These are phyloP conservation scores for Otolemur garnettii DNA, from an alignment of 2,113 vertebrate species.

Conservation along the genomic window DNA sequence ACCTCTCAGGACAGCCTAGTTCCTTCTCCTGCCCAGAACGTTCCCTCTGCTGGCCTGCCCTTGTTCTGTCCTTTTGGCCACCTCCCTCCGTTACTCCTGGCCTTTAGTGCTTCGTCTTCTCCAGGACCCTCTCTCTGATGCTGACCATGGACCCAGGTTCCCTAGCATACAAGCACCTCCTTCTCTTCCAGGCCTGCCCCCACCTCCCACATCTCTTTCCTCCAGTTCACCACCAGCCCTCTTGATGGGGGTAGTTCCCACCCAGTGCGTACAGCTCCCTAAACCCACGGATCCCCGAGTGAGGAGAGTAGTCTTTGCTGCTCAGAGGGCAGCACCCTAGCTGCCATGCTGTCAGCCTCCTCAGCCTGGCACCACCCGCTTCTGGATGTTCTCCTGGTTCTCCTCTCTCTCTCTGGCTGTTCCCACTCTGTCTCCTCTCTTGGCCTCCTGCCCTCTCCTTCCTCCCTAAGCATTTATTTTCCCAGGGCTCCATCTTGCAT, in stretches of 20 bases:
- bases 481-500: not conserved
- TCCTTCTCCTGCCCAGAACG: not conserved
- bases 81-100: not conserved
- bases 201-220: not conserved
- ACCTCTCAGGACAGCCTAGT: not conserved
- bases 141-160: not conserved
- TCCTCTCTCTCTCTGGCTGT: not conserved
- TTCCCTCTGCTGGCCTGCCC: not conserved
- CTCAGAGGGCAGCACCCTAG: not conserved
- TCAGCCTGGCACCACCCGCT: not conserved
- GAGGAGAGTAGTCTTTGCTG: not conserved
- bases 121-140: not conserved
- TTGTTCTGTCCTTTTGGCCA: not conserved
- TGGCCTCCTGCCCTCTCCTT: not conserved
- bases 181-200: not conserved
- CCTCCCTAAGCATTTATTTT: not conserved
- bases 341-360: not conserved
- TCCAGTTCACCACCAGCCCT: not conserved
- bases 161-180: not conserved
- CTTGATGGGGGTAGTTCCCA: not conserved
- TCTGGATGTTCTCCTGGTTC: not conserved
- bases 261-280: not conserved
- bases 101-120: not conserved
- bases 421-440: not conserved
- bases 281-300: fast-evolving